Evolutionary conservation across 1,140 invertebrate genomes (phyloP), one percentile per base, ranked within the genome.

Genomic region (Ctenoplectra terminalis): DNA sequence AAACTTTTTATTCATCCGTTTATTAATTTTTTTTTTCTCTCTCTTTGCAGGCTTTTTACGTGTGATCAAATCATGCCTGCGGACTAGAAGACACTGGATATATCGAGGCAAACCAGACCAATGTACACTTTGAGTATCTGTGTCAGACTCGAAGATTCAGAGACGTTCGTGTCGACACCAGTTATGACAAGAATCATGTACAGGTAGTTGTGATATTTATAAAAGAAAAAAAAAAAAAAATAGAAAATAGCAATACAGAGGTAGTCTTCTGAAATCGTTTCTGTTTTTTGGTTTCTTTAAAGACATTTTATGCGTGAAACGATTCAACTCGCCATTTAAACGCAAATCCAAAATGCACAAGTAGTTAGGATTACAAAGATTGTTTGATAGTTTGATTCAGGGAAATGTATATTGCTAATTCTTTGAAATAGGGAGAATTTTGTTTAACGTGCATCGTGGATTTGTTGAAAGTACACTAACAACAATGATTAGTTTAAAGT

Each of bases 401-500:
- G 52, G 56, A 23, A 50, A 6, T 4, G 11, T 29, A 56, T 40
- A 15, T 34, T 48, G 8, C 23, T 29, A 80, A 23, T 37, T 17
- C n/a, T n/a, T n/a, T n/a, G n/a, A n/a, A n/a, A n/a, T 71, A 64
- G 20, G 50, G 40, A 40, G 43, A 17, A 56, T 8, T 29, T 5
- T 5, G 6, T 23, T 56, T n/a, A 26, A 56, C 58, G 64, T 74
- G 73, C 83, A 84, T 50, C 54, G 70, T 70, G 64, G 84, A 86
- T 84, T 87, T 64, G 72, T 70, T 40, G 40, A 26, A 40, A 61
- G 34, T 34, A 50, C 26, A 40, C 56, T 60, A 61, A 56, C 31
- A 29, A 63, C 58, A 79, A 67, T 64, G 50, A 81, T 88, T 87
- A 91, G 86, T 87, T 91, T 89, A 90, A 92, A 92, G 88, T 92